These are phyloP conservation scores for Microplitis demolitor DNA, from an alignment of 1,140 invertebrate species.

Conservation along the genomic window DNA sequence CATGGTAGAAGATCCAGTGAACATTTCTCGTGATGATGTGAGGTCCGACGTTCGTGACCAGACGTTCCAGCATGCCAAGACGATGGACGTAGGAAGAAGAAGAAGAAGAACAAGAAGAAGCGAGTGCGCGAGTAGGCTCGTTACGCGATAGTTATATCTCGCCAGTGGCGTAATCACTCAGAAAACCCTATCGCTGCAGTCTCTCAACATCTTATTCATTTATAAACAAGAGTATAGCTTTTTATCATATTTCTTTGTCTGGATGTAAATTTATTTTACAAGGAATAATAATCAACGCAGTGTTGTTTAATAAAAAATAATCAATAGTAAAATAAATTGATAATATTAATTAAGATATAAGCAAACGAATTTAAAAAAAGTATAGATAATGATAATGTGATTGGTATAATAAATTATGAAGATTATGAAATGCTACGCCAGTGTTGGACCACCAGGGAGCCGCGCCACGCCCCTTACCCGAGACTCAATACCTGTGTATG, in stretches of 20 bases:
- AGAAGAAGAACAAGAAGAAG: constrained; percentile 4
- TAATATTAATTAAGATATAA: no score
- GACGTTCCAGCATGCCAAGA: constrained; percentile 27
- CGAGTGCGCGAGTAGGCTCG: constrained; percentile 39
- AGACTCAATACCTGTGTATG: constrained; percentile 38
- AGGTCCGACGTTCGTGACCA: constrained; percentile 49
- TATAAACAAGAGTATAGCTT: background rate
- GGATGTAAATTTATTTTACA: no score
- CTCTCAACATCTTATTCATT: background rate
- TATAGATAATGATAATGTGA: background rate
- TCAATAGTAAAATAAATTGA: no score
- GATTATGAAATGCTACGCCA: constrained; percentile 43
- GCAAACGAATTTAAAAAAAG: no score
- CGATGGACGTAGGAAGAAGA: constrained; percentile 30
- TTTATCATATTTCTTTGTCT: background rate
- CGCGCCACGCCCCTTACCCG: constrained; percentile 50
- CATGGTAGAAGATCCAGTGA: constrained; percentile 22
- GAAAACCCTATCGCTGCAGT: constrained; percentile 24
- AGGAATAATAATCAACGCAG: no score
- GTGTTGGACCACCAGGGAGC: constrained; percentile 56
- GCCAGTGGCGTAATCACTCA: constrained; percentile 40
- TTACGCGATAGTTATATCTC: constrained; percentile 44
- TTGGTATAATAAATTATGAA: background rate
- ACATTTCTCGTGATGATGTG: constrained; percentile 45
- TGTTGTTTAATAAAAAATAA: no score